Percentiles rank a stretch among this genome's conserved stretches.
These are phyloP conservation scores for Poeciliopsis gracilis DNA, from an alignment of 2,797 vertebrate species.

Conservation along the genomic window DNA sequence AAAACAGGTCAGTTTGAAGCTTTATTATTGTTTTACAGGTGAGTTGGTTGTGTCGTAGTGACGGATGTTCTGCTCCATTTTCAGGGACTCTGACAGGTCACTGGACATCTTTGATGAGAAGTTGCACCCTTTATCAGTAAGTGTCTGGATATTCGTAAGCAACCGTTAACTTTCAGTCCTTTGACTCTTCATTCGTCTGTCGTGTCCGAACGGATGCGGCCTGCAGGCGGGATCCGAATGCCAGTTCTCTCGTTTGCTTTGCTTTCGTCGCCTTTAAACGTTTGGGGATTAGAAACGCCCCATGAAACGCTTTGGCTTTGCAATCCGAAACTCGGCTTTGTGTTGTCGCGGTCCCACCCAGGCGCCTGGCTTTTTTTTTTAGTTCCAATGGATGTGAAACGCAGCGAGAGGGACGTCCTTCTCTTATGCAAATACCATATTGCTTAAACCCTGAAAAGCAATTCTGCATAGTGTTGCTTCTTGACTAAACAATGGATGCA, in stretches of 20 bases:
- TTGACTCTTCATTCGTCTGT: not conserved
- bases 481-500: not conserved
- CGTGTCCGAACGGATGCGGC: too few relatives aligned
- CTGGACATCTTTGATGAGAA: constrained; percentile 99
- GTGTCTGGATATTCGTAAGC: constrained; percentile 19
- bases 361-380: not conserved
- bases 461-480: not conserved
- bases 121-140: constrained; percentile 97
- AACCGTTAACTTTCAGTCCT: not conserved
- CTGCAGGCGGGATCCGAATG: not conserved
- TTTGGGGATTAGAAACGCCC: not conserved
- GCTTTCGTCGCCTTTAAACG: not conserved
- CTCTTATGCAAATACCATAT: not conserved
- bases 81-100: constrained; percentile 91
- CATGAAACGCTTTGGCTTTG: not conserved
- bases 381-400: not conserved
- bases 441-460: not conserved
- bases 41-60: not conserved
- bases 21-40: not conserved
- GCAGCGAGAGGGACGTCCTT: not conserved
- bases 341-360: not conserved
- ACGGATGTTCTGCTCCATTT: constrained; percentile 28
- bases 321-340: not conserved
- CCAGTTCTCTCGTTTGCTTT: not conserved
- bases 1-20: constrained; percentile 63